phyloP scores from a whole-genome alignment of 2,113 vertebrate genomes.

The Lates calcarifer region DNA sequence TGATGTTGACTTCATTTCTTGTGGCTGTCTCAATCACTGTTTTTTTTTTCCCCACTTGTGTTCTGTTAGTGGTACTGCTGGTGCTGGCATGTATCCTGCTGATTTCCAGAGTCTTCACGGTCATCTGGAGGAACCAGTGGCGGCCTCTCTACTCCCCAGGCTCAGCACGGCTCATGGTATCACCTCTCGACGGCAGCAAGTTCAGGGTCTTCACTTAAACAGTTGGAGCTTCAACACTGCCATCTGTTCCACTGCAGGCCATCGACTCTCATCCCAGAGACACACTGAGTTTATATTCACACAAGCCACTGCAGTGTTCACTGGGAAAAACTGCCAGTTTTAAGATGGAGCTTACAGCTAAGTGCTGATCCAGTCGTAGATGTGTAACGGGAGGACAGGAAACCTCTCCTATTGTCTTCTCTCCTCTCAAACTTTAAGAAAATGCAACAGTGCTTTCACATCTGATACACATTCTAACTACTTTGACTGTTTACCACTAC shows the following conservation, averaged over 20 bases:
- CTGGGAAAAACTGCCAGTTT: not conserved
- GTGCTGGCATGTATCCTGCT: conserved; percentile 66
- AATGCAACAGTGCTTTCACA: not conserved
- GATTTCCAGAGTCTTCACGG: conserved; percentile 61
- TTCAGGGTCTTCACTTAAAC: conserved; percentile 60
- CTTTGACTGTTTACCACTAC: not conserved
- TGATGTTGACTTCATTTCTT: not conserved
- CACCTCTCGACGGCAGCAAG: conserved; percentile 65
- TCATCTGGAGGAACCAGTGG: conserved; percentile 73
- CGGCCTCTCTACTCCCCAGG: conserved; percentile 63
- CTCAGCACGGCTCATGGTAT: conserved; percentile 62
- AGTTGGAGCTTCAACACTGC: not conserved
- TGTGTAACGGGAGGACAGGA: not conserved
- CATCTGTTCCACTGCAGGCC: not conserved
- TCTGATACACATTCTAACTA: not conserved
- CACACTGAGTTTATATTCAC: not conserved
- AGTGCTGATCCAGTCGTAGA: not conserved
- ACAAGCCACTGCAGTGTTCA: not conserved
- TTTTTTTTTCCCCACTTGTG: not conserved
- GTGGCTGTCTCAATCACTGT: not conserved
- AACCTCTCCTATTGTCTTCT: not conserved
- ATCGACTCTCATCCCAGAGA: not conserved
- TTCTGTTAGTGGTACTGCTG: conserved; percentile 59
- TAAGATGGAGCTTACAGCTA: not conserved
- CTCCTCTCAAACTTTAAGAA: not conserved